Evolutionary conservation across 2,888 invertebrate genomes (phyloP).

Genomic region (Lordiphosa fenestrarum): DNA sequence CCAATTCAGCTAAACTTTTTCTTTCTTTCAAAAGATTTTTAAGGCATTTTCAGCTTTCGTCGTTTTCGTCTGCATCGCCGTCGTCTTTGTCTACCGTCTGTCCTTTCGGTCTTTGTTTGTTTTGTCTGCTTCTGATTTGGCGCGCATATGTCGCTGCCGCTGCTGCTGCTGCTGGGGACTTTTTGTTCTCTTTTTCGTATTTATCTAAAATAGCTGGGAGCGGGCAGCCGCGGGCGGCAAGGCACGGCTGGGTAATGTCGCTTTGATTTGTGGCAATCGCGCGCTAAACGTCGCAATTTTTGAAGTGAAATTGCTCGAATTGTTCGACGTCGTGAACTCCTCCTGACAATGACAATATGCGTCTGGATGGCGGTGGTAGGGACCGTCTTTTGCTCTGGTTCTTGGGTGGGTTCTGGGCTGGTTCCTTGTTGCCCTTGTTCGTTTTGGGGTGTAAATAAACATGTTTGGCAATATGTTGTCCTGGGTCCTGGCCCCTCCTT

Average conservation of each 20-base stretch:
- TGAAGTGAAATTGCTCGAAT: conserved; percentile 71
- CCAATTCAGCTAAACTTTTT: conserved; percentile 10
- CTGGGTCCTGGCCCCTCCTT: conserved; percentile 26
- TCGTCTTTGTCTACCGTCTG: conserved; percentile 44
- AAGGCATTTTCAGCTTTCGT: conserved; percentile 46
- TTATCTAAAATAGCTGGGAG: conserved; percentile 54
- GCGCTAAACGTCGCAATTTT: conserved; percentile 74
- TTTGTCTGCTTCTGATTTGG: conserved; percentile 71
- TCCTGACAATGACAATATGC: conserved; percentile 38
- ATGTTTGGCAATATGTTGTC: conserved; percentile 68
- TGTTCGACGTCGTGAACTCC: conserved; percentile 52
- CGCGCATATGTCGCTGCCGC: conserved; percentile 60
- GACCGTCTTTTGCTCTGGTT: conserved; percentile 29
- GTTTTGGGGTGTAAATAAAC: conserved; percentile 63
- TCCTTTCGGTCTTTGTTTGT: conserved; percentile 65
- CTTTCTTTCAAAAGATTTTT: conserved; percentile 43
- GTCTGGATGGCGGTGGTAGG: conserved; percentile 19
- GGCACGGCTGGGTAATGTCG: conserved; percentile 51
- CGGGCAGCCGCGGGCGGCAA: not conserved
- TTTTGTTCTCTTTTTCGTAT: conserved; percentile 40
- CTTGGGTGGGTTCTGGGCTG: conserved; percentile 7
- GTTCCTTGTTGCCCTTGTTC: conserved; percentile 49
- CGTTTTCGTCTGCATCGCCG: conserved; percentile 16
- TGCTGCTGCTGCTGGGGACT: conserved; percentile 37
- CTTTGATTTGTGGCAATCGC: conserved; percentile 75